Evolutionary conservation across 2,888 invertebrate species (phyloP), one percentile per base, ranked within the genome.

Genomic region (Philopedon plagiatum): DNA sequence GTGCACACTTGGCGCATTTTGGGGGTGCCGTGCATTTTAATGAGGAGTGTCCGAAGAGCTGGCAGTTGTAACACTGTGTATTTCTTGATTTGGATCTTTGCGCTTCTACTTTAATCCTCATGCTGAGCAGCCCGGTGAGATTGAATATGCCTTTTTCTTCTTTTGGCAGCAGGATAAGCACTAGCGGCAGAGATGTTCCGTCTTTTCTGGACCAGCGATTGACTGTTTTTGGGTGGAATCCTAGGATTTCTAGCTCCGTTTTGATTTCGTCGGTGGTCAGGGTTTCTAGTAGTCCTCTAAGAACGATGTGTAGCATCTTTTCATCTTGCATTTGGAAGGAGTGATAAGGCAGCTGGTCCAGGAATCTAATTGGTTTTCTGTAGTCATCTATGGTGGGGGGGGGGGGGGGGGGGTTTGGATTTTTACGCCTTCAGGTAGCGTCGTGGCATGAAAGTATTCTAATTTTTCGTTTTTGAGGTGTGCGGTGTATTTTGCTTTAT

Each of bases 291-390:
- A n/a, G n/a, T n/a, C 64, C 64, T 21, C 54, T 29, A 11, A 64
- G n/a, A 9, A 64, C 39, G 7, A 64, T 23, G n/a, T 32, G 62
- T 8, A 62, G 39, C 18, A 18, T 21, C 21, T 62, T 21, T 15
- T 62, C 62, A 19, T 62, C 62, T 5, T 62, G n/a, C 2, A 44
- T 8, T 5, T n/a, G 8, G 46, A 21, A 41, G 2, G 44, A 19
- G 62, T 56, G 46, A 11, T 11, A 23, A 11, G 0, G 9, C n/a
- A 29, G 5, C 4, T 5, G 8, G 46, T 49, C 58, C 8, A 58
- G 13, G 7, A 58, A 34, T 4, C 7, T 32, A 26, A 26, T 26
- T 5, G 7, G 3, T 7, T 26, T 26, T 3, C 7, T 3, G 29
- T 56, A 63, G 32, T 26, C 32, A 34, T 21, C 26, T 26, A 7